Evolutionary conservation across 2,113 vertebrate genomes (phyloP).

Genomic region (Amphiprion ocellaris): DNA sequence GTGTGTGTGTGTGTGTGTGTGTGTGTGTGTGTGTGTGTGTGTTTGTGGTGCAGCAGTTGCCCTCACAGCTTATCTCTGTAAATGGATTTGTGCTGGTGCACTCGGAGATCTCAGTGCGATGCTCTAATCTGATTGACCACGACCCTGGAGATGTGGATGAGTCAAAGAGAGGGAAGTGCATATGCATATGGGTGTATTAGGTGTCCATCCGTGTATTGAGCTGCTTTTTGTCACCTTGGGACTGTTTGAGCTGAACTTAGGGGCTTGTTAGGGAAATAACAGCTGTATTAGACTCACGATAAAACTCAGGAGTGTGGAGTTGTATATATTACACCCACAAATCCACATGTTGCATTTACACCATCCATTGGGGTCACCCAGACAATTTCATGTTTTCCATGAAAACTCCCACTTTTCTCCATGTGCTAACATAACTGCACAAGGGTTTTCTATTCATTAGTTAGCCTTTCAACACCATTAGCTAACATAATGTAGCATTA

Average conservation of each 20-base stretch:
- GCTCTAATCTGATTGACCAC: slow-evolving; percentile 74
- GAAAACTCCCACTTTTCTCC: too few species aligned
- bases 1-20: slow-evolving; percentile 6
- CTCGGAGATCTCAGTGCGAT: slow-evolving; percentile 63
- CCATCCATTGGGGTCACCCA: neutral
- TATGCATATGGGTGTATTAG: slow-evolving; percentile 7
- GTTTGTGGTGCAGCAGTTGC: slow-evolving; percentile 15
- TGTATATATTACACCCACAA: slow-evolving; percentile 14
- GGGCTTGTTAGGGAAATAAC: slow-evolving; percentile 1
- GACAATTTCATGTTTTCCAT: too few species aligned
- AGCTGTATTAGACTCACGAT: slow-evolving; percentile 21
- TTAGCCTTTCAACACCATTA: too few species aligned
- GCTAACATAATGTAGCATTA: too few species aligned
- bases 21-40: neutral
- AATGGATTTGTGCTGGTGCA: slow-evolving; percentile 75
- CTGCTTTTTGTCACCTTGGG: slow-evolving; percentile 38
- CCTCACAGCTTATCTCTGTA: slow-evolving; percentile 71
- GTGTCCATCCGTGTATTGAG: slow-evolving; percentile 40
- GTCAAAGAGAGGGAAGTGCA: slow-evolving; percentile 15
- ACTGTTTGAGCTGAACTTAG: slow-evolving; percentile 29
- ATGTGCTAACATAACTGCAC: too few species aligned
- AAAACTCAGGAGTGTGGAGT: neutral
- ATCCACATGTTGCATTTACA: slow-evolving; percentile 14
- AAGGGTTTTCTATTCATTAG: too few species aligned
- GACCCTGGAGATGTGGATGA: slow-evolving; percentile 39